Percentiles rank a stretch among this genome's conserved stretches.
Evolutionary conservation across 2,797 vertebrate genomes (phyloP).

Genomic region (Chiloscyllium punctatum): DNA sequence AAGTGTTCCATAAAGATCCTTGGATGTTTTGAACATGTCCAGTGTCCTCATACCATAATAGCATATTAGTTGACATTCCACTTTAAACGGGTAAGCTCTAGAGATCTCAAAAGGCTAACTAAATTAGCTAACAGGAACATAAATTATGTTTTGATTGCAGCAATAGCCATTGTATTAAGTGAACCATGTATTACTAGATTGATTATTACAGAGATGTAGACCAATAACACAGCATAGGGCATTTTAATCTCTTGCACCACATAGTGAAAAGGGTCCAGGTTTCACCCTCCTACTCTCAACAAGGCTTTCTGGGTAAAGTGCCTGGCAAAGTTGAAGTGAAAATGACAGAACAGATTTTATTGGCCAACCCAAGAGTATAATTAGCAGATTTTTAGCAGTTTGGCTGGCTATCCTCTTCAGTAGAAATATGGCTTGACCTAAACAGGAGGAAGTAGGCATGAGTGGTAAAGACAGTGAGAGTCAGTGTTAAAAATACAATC

Average conservation of each 20-base stretch:
- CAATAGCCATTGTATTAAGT: not conserved
- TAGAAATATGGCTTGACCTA: not conserved
- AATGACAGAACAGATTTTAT: not conserved
- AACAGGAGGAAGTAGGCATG: not conserved
- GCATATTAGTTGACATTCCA: not conserved
- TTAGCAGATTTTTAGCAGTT: not conserved
- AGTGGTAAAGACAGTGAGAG: not conserved
- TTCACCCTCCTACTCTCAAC: not conserved
- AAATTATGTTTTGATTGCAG: constrained; percentile 8
- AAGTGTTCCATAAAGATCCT: not conserved
- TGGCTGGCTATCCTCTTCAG: not conserved
- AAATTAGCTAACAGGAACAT: not conserved
- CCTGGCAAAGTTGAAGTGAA: not conserved
- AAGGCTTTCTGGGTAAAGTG: not conserved
- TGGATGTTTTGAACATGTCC: not conserved
- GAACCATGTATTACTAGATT: not conserved
- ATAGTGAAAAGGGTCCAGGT: not conserved
- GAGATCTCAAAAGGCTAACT: not conserved
- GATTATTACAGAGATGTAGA: not conserved
- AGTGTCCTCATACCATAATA: not conserved
- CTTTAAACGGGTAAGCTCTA: not conserved
- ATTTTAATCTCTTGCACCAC: not conserved
- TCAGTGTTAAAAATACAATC: not conserved
- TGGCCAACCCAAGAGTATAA: not conserved
- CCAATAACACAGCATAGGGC: not conserved